These are phyloP conservation scores for Dendronephthya gigantea DNA, from an alignment of 64 coral and sea anemone genomes.

Conservation along the genomic window DNA sequence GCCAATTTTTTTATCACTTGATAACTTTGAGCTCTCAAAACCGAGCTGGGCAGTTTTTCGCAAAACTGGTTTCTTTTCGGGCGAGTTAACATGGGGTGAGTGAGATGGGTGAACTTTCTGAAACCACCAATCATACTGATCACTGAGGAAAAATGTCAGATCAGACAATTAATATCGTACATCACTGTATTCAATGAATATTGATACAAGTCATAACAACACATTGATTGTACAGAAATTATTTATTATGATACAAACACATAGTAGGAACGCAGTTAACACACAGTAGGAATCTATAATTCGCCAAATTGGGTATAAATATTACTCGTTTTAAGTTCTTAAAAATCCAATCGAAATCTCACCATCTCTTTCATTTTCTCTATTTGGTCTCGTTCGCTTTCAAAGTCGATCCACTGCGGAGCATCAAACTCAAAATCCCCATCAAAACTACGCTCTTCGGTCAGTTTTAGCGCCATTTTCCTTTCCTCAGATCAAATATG, in stretches of 20 bases:
- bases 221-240: too few species aligned
- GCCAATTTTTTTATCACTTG: too few species aligned
- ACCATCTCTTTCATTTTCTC: neutral
- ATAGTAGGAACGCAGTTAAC: too few species aligned
- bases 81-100: neutral
- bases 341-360: too few species aligned
- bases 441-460: neutral
- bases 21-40: neutral
- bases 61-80: neutral
- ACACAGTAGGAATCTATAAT: too few species aligned
- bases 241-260: too few species aligned
- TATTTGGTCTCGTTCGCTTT: neutral
- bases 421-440: neutral
- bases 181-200: too few species aligned
- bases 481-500: neutral
- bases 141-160: neutral
- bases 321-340: too few species aligned
- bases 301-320: too few species aligned
- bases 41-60: neutral
- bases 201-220: too few species aligned
- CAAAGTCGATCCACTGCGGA: neutral
- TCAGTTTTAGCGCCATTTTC: neutral
- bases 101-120: neutral
- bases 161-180: too few species aligned
- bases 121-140: conserved; percentile 1